A percentile compares a stretch with the other conserved stretches of the same genome.
Evolutionary conservation across 2,113 vertebrate genomes (phyloP).

Genomic region (Rhegmatorhina hoffmannsi): DNA sequence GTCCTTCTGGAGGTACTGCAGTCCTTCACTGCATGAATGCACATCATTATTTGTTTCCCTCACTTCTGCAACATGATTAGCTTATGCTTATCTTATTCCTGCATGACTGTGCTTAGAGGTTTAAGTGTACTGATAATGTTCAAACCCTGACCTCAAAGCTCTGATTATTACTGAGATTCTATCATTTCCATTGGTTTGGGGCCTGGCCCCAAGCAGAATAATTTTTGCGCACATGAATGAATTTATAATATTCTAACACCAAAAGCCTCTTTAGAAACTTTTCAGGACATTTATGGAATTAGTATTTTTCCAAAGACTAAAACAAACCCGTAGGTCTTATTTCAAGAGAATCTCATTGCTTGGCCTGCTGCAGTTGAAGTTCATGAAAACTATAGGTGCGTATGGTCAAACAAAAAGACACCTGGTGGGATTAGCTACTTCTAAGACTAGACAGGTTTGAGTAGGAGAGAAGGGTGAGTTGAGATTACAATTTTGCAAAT

Average conservation of each 20-base stretch:
- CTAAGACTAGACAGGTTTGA: background rate
- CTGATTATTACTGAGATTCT: background rate
- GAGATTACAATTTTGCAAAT: background rate
- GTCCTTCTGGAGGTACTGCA: background rate
- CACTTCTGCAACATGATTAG: background rate
- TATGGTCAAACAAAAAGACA: background rate
- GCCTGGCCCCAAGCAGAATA: background rate
- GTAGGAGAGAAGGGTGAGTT: background rate
- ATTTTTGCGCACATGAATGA: background rate
- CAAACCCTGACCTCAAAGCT: background rate
- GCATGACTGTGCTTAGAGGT: background rate
- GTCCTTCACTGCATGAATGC: background rate
- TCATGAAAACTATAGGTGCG: background rate
- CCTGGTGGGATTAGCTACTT: background rate
- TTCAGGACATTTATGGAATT: background rate
- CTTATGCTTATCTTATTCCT: background rate
- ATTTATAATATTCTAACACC: background rate
- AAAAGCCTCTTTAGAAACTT: background rate
- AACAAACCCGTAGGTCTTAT: background rate
- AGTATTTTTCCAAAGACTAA: background rate
- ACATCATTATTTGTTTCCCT: background rate
- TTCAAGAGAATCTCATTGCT: background rate
- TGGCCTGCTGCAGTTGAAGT: background rate
- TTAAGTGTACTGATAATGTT: background rate
- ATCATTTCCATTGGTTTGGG: background rate